Evolutionary conservation across 2,113 vertebrate species (phyloP), one percentile per base, ranked within the genome.

Genomic region (Catharus bicknelli): DNA sequence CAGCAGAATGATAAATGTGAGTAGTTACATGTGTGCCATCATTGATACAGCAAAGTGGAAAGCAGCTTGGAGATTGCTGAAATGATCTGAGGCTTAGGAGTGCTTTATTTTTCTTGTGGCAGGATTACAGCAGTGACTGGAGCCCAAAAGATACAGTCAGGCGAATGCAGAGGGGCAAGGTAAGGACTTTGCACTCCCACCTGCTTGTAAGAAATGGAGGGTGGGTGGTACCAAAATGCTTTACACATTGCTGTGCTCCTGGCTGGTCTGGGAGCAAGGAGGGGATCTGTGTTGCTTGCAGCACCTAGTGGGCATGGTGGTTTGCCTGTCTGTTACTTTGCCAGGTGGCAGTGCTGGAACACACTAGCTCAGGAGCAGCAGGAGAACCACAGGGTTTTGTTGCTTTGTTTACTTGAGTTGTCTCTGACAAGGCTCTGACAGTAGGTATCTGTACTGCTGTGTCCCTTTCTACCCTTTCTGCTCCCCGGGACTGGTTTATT

Each of bases 41-140:
- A 42, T n/a, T 94, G 58, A 68, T 59, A 40, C 23, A 82, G 30
- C 40, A 64, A 75, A 78, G n/a, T 50, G 20, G 27, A 85, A 89
- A 84, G 48, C 54, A 75, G 19, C 50, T 34, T 58, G 54, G 29
- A 47, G 38, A 38, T 25, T 67, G 11, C 48, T 91, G 45, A 22
- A 2, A 3, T 67, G 16, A 55, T 63, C 30, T 55, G 45, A 84
- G 13, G 53, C 70, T 95, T 54, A 87, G 55, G n/a, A 73, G 27
- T 76, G 90, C 48, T 80, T 94, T 51, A 1, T 84, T 80, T 87
- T 38, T 86, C 78, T 75, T 86, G n/a, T 97, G 97, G 19, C 93
- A 99, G 99, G 99, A 99, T 96, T 98, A 98, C 66, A 97, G 97
- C 73, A 98, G 97, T 83, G 98, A 99, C 54, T 99, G 99, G 99